Evolutionary conservation across 1,140 invertebrate genomes (phyloP).

Genomic region (Brachionus paranguensis): DNA sequence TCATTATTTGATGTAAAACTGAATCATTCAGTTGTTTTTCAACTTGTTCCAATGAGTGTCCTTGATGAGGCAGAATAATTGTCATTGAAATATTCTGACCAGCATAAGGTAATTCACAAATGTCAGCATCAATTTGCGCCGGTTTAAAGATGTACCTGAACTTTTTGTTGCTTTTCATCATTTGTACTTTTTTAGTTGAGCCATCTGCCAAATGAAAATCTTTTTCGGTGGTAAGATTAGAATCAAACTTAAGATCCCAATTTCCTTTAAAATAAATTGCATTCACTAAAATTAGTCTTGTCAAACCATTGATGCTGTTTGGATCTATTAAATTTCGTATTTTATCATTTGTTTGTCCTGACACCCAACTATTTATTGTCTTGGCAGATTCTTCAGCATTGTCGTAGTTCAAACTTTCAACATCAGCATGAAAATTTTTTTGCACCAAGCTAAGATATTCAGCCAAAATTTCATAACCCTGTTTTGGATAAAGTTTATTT

Average conservation of each 20-base stretch:
- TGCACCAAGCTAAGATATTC: background rate
- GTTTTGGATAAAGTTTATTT: constrained; percentile 32
- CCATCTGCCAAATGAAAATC: constrained; percentile 44
- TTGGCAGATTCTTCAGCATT: constrained; percentile 45
- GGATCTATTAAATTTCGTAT: constrained; percentile 61
- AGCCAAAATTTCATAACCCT: background rate
- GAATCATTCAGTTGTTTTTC: constrained; percentile 57
- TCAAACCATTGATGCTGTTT: constrained; percentile 55
- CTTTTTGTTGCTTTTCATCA: constrained; percentile 62
- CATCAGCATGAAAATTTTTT: constrained; percentile 20
- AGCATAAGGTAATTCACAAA: constrained; percentile 68
- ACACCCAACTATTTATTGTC: constrained; percentile 66
- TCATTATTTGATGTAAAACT: constrained; percentile 50
- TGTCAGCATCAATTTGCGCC: constrained; percentile 63
- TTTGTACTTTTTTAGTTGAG: constrained; percentile 45
- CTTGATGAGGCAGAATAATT: constrained; percentile 64
- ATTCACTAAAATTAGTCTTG: constrained; percentile 66
- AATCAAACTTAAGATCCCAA: constrained; percentile 67
- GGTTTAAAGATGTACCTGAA: constrained; percentile 64
- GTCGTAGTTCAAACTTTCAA: constrained; percentile 24
- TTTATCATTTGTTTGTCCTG: constrained; percentile 61
- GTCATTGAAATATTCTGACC: constrained; percentile 62
- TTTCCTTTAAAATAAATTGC: constrained; percentile 71
- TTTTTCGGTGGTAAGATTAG: constrained; percentile 55
- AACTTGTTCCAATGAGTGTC: constrained; percentile 52